phyloP scores from a whole-genome alignment of 2,888 invertebrate species.

The Synanthedon tipuliformis region DNA sequence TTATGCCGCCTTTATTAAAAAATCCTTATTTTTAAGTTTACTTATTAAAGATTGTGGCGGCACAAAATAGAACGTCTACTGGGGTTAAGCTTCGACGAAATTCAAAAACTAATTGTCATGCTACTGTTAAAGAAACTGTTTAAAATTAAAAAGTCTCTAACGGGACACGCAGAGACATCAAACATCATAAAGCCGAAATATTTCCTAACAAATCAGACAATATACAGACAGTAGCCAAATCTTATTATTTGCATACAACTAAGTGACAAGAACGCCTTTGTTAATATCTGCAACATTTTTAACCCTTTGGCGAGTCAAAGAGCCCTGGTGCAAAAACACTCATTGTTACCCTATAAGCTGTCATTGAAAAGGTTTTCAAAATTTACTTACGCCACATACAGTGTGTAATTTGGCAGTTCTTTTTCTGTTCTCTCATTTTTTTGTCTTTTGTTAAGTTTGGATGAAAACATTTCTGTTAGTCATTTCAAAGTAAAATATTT shows the following conservation, averaged over 20 bases:
- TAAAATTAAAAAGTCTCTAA: conserved; percentile 27
- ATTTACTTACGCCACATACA: background rate
- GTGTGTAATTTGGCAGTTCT: conserved; percentile 16
- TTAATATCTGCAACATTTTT: conserved; percentile 40
- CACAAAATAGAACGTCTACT: too few species aligned
- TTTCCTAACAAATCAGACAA: conserved; percentile 37
- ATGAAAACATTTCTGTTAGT: background rate
- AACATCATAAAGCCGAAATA: conserved; percentile 21
- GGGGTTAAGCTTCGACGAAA: too few species aligned
- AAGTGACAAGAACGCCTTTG: conserved; percentile 42
- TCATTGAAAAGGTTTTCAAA: background rate
- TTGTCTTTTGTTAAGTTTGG: background rate
- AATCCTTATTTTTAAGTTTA: too few species aligned
- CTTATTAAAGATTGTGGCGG: too few species aligned
- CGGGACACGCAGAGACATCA: conserved; percentile 25
- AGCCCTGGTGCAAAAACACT: conserved; percentile 32
- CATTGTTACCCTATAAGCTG: conserved; percentile 11
- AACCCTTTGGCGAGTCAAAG: conserved; percentile 39
- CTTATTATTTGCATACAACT: conserved; percentile 66
- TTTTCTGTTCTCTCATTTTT: background rate
- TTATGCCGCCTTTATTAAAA: too few species aligned
- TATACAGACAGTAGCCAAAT: conserved; percentile 54
- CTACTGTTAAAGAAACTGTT: background rate
- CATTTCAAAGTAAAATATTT: background rate
- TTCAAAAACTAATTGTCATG: too few species aligned